These are phyloP conservation scores for Lanius collurio DNA, from an alignment of 2,113 vertebrate genomes.

Conservation along the genomic window DNA sequence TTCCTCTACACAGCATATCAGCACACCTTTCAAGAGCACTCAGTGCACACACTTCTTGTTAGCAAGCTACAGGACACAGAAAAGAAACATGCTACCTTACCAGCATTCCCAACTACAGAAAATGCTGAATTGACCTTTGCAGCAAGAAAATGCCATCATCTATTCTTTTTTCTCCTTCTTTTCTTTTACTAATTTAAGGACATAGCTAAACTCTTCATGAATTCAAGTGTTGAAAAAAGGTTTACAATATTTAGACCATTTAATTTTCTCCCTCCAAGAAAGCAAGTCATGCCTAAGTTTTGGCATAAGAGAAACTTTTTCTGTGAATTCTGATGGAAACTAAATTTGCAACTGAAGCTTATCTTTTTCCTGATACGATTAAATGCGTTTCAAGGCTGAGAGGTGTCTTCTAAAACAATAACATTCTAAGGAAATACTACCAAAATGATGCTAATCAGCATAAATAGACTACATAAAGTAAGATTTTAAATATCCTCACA, in stretches of 20 bases:
- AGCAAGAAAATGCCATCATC: neutral
- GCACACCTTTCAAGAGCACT: neutral
- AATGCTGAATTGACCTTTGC: neutral
- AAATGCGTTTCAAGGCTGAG: neutral
- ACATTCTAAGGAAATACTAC: neutral
- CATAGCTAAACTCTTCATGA: neutral
- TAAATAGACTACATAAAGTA: neutral
- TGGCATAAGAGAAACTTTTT: neutral
- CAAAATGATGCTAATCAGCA: neutral
- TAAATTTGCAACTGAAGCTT: neutral
- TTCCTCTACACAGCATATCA: neutral
- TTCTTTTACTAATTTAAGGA: neutral
- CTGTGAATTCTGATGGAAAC: neutral
- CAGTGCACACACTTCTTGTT: neutral
- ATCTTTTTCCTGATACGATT: neutral
- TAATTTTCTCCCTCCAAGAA: neutral
- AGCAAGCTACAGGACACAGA: neutral
- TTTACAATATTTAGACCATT: neutral
- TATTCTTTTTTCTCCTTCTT: no score
- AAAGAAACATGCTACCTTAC: neutral
- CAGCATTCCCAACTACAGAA: neutral
- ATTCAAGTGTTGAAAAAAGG: neutral
- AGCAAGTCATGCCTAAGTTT: neutral
- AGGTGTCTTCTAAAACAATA: neutral
- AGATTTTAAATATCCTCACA: neutral